These are phyloP conservation scores for Agrotis clavis DNA, from an alignment of 2,888 invertebrate genomes.

Conservation along the genomic window DNA sequence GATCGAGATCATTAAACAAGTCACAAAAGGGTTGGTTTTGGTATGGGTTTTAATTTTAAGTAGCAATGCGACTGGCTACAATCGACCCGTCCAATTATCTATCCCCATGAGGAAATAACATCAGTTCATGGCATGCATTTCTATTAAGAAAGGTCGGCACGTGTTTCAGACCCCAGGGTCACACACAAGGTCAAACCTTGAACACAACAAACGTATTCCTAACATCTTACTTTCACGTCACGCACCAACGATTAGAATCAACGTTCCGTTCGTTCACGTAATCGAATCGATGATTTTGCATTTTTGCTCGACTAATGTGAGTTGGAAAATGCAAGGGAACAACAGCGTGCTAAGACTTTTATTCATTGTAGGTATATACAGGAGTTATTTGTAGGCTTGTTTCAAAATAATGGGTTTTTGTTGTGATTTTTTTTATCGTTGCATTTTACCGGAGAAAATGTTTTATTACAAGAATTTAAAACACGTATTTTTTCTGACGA, in stretches of 20 bases:
- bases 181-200: slow-evolving; percentile 1
- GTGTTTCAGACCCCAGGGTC: neutral
- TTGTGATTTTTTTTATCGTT: too few species aligned
- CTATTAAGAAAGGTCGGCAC: neutral
- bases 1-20: too few species aligned
- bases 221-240: slow-evolving; percentile 36
- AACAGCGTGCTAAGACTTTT: neutral
- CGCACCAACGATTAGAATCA: slow-evolving; percentile 50
- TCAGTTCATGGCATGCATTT: neutral
- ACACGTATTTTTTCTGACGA: too few species aligned
- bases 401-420: too few species aligned
- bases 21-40: too few species aligned
- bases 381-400: too few species aligned
- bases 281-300: slow-evolving; percentile 60
- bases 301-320: slow-evolving; percentile 37
- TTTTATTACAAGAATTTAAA: too few species aligned
- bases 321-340: neutral
- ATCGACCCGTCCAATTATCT: too few species aligned
- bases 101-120: neutral
- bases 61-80: too few species aligned
- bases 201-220: slow-evolving; percentile 10
- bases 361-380: neutral
- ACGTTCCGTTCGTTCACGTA: slow-evolving; percentile 46
- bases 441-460: too few species aligned
- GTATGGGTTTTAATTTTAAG: too few species aligned